These are phyloP conservation scores for Macrobrachium rosenbergii DNA, from an alignment of 1,140 invertebrate species.

Conservation along the genomic window DNA sequence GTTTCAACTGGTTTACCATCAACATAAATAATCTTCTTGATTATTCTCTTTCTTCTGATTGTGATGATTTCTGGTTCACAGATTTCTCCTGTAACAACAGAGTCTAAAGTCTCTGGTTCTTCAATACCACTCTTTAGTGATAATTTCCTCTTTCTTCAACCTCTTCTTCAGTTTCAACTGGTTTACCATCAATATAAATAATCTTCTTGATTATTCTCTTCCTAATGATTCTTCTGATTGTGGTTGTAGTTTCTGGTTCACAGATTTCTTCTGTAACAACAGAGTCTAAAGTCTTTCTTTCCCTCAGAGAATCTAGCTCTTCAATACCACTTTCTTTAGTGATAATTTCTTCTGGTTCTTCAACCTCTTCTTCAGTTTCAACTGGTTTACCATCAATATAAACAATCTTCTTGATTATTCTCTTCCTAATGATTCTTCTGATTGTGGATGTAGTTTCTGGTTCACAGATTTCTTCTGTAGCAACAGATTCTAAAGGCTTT, in stretches of 20 bases:
- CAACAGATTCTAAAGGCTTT: too few species aligned
- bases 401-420: too few species aligned
- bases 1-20: slow-evolving; percentile 1
- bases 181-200: neutral
- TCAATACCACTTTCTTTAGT: neutral
- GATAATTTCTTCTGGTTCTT: slow-evolving; percentile 49
- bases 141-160: too few species aligned
- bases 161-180: too few species aligned
- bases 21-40: neutral
- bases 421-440: too few species aligned
- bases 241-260: too few species aligned
- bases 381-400: slow-evolving; percentile 43
- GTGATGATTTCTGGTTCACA: neutral
- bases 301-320: too few species aligned
- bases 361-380: slow-evolving; percentile 46
- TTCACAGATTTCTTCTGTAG: too few species aligned
- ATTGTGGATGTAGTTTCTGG: too few species aligned
- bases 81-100: neutral
- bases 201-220: too few species aligned
- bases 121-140: neutral
- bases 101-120: neutral
- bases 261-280: neutral
- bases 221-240: too few species aligned
- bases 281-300: neutral
- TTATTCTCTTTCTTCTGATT: neutral